Percentiles rank a stretch among this genome's conserved stretches.
These are phyloP conservation scores for Tapera naevia DNA, from an alignment of 2,797 vertebrate genomes.

Conservation along the genomic window DNA sequence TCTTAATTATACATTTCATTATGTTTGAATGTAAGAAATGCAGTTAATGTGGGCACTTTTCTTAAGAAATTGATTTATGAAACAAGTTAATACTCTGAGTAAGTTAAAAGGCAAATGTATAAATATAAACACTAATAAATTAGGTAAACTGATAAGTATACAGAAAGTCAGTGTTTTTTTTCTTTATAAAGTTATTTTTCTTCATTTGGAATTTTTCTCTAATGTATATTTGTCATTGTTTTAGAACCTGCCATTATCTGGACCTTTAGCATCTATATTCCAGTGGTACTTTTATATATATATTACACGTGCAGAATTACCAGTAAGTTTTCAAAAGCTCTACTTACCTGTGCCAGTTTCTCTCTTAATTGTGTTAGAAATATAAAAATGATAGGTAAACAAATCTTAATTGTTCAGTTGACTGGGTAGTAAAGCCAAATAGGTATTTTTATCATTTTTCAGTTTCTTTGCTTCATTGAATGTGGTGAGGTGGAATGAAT, in stretches of 20 bases:
- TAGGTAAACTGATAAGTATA: neutral
- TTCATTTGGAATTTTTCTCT: neutral
- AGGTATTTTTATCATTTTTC: neutral
- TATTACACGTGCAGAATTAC: neutral
- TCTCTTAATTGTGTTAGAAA: neutral
- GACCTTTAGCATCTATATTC: neutral
- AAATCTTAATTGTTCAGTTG: neutral
- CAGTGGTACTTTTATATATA: neutral
- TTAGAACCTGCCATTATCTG: neutral
- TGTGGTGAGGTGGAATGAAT: neutral
- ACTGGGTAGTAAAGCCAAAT: neutral
- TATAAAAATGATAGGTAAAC: neutral
- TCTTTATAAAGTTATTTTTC: neutral
- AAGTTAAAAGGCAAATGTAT: neutral
- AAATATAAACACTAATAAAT: neutral
- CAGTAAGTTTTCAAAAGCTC: neutral
- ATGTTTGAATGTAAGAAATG: neutral
- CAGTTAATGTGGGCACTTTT: neutral
- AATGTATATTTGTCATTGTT: neutral
- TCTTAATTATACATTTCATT: neutral
- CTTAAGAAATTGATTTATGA: neutral
- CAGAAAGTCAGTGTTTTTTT: neutral
- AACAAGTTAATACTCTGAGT: neutral
- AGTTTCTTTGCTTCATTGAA: neutral
- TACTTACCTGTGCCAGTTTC: neutral